Conservation (phyloP, 2,888 invertebrate species). For the Cyrtodaria siliqua region DNA sequence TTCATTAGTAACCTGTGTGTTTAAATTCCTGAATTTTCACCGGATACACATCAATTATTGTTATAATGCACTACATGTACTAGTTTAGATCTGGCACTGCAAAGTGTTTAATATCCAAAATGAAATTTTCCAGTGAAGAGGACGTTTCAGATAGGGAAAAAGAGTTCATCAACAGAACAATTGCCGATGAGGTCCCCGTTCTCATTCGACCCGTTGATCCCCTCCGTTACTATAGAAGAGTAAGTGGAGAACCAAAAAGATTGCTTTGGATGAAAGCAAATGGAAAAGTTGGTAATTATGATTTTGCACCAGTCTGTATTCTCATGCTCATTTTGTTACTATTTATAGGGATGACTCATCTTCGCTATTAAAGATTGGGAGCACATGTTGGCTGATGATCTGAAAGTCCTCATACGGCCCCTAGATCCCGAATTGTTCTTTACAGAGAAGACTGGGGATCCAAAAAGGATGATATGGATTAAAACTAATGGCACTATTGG, state of each 20-base stretch:
- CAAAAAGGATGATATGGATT: conserved; percentile 81
- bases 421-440: conserved; percentile 65
- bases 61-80: too few species aligned
- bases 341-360: too few species aligned
- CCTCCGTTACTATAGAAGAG: conserved; percentile 45
- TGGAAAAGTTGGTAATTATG: conserved; percentile 77
- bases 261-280: conserved; percentile 81
- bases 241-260: conserved; percentile 69
- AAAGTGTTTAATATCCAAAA: too few species aligned
- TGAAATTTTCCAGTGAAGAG: conserved; percentile 26
- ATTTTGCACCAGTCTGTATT: too few species aligned
- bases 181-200: conserved; percentile 70
- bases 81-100: too few species aligned
- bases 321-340: too few species aligned
- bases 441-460: conserved; percentile 49
- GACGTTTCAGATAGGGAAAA: conserved; percentile 54
- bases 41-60: too few species aligned
- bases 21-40: too few species aligned
- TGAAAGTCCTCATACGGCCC: conserved; percentile 73
- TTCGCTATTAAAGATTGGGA: too few species aligned
- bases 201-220: conserved; percentile 75
- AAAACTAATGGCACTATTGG: conserved; percentile 80
- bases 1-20: too few species aligned
- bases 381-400: conserved; percentile 58
- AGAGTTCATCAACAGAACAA: conserved; percentile 47